Percentiles rank a stretch among this genome's conserved stretches.
Conservation (phyloP, 2,797 vertebrate genomes). For the Mycteria americana region DNA sequence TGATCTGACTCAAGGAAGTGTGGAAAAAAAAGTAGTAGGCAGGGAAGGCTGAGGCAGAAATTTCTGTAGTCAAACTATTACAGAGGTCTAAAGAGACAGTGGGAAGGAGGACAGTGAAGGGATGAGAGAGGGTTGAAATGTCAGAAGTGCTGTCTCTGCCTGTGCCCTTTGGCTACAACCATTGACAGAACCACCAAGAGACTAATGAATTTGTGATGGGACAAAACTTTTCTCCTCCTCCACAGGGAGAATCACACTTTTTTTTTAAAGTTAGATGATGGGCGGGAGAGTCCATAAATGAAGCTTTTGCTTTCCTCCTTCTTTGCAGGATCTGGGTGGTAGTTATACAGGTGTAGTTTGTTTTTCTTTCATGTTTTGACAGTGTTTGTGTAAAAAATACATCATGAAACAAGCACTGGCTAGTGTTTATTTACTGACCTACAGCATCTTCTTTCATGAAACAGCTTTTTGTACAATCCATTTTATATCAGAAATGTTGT, state of each 20-base stretch:
- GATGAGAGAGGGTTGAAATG: not conserved
- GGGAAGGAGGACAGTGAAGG: not conserved
- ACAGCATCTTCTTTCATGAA: not conserved
- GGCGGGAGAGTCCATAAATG: not conserved
- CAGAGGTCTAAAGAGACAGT: not conserved
- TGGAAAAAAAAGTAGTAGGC: not conserved
- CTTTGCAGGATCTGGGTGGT: not conserved
- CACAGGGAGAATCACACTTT: not conserved
- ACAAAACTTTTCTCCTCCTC: not conserved
- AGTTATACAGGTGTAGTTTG: not conserved
- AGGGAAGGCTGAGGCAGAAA: not conserved
- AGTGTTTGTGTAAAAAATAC: not conserved
- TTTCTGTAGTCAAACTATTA: not conserved
- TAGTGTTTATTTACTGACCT: not conserved
- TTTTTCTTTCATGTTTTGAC: not conserved
- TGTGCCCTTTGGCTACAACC: not conserved
- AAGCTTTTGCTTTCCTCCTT: not conserved
- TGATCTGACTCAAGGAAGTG: not conserved
- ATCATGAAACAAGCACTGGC: not conserved
- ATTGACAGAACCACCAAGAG: not conserved
- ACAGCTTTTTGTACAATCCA: not conserved
- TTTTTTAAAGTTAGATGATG: not conserved
- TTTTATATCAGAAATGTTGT: not conserved
- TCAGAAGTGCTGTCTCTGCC: not conserved
- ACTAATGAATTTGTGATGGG: not conserved